Percentiles rank a stretch among this genome's conserved stretches.
These are phyloP conservation scores for Limnephilus lunatus DNA, from an alignment of 2,888 invertebrate genomes.

Conservation along the genomic window DNA sequence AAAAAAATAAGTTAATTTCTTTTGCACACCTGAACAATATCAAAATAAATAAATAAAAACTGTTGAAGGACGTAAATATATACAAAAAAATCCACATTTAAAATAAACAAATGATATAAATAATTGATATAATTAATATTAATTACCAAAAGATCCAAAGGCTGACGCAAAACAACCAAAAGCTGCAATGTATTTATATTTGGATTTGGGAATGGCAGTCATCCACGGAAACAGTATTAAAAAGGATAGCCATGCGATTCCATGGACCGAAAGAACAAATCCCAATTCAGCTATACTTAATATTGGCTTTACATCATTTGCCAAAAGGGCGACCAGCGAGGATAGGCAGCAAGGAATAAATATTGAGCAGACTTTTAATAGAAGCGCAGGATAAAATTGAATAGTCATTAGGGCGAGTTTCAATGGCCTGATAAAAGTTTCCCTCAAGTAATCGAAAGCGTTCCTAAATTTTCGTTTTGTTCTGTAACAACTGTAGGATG, in stretches of 20 bases:
- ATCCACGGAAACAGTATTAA: slow-evolving; percentile 74
- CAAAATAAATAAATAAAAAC: background rate
- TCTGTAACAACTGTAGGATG: slow-evolving; percentile 53
- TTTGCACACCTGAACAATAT: background rate
- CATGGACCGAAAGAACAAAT: slow-evolving; percentile 74
- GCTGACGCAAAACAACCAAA: slow-evolving; percentile 58
- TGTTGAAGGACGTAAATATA: background rate
- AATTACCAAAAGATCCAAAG: slow-evolving; percentile 60
- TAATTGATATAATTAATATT: background rate
- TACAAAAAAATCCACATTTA: background rate
- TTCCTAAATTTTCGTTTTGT: slow-evolving; percentile 71
- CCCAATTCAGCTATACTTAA: slow-evolving; percentile 73
- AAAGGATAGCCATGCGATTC: slow-evolving; percentile 76
- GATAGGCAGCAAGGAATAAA: slow-evolving; percentile 72
- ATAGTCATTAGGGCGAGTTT: slow-evolving; percentile 74
- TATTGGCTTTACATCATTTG: slow-evolving; percentile 71
- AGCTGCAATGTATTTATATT: slow-evolving; percentile 70
- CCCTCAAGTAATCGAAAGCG: slow-evolving; percentile 72
- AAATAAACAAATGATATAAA: background rate
- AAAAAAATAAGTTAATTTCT: background rate
- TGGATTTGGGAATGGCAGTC: slow-evolving; percentile 73
- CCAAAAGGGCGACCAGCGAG: slow-evolving; percentile 72
- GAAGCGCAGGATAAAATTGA: slow-evolving; percentile 74
- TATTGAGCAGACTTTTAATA: slow-evolving; percentile 72
- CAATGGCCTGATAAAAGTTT: slow-evolving; percentile 74